Conservation (phyloP, 2,113 vertebrate species). For the Lucifuga dentata region DNA sequence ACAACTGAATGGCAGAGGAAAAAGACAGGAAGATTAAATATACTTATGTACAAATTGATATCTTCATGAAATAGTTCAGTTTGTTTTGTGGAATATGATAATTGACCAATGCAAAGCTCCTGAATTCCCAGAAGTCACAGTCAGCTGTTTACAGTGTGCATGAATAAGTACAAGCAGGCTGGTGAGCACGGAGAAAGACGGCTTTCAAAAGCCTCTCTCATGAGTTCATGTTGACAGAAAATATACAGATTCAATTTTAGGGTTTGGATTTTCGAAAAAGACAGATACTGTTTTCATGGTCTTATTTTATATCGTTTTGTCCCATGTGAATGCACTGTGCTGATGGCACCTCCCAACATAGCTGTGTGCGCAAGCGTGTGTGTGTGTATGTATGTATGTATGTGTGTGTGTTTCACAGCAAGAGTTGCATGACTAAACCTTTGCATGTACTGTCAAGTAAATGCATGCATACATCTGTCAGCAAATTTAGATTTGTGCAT, state of each 20-base stretch:
- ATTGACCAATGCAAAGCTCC: neutral
- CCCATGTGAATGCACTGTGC: slow-evolving; percentile 19
- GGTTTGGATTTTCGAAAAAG: neutral
- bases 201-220: slow-evolving; percentile 5
- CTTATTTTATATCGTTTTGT: slow-evolving; percentile 3
- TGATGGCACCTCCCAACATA: slow-evolving; percentile 33
- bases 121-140: slow-evolving; percentile 20
- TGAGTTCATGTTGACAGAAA: neutral
- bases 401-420: slow-evolving; percentile 27
- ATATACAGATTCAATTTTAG: neutral
- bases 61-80: neutral
- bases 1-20: too few species aligned
- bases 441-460: slow-evolving; percentile 56
- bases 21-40: too few species aligned
- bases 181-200: neutral
- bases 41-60: too few species aligned
- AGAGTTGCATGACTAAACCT: slow-evolving; percentile 64
- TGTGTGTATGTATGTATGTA: neutral
- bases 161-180: slow-evolving; percentile 24
- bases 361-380: slow-evolving; percentile 33
- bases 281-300: slow-evolving; percentile 3
- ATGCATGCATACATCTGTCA: slow-evolving; percentile 53
- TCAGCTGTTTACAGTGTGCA: slow-evolving; percentile 18
- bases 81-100: neutral
- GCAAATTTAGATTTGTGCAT: slow-evolving; percentile 23